Percentiles rank a stretch among this genome's conserved stretches.
These are phyloP conservation scores for Eufriesea mexicana DNA, from an alignment of 1,140 invertebrate species.

Conservation along the genomic window DNA sequence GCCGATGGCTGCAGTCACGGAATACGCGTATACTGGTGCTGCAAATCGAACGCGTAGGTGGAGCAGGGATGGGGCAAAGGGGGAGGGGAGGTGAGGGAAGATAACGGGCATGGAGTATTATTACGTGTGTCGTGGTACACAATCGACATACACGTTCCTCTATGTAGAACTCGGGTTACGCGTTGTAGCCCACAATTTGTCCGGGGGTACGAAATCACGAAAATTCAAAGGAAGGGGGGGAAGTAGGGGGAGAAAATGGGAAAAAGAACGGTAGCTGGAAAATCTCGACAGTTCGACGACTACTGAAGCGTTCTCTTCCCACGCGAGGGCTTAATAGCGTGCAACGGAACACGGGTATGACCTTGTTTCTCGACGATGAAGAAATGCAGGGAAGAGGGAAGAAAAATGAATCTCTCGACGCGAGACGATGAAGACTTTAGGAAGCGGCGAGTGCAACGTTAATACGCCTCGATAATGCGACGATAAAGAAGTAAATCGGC, in stretches of 20 bases:
- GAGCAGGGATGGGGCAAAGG: not conserved
- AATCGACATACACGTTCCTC: conserved; percentile 39
- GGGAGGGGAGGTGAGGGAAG: conserved; percentile 31
- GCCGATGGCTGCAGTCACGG: conserved; percentile 33
- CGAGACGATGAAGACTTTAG: not conserved
- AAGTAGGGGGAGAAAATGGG: not conserved
- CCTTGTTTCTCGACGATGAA: not conserved
- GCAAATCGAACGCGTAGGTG: conserved; percentile 21
- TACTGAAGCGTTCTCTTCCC: not conserved
- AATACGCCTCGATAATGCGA: not conserved
- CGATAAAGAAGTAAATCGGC: not conserved
- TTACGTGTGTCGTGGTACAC: conserved; percentile 56
- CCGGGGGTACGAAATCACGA: not conserved
- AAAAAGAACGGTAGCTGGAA: not conserved
- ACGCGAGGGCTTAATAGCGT: not conserved
- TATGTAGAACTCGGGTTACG: not conserved
- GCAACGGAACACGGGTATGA: not conserved
- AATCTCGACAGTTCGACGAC: not conserved
- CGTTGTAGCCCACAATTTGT: conserved; percentile 23
- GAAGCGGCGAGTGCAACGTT: too few species aligned
- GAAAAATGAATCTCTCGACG: not conserved
- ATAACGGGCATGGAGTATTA: conserved; percentile 63
- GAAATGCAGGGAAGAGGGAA: not conserved
- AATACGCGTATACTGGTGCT: conserved; percentile 27
- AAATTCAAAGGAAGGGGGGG: not conserved